Base-by-base conservation (phyloP, 1,140 invertebrate genomes). In the Pogonomyrmex californicus region DNA sequence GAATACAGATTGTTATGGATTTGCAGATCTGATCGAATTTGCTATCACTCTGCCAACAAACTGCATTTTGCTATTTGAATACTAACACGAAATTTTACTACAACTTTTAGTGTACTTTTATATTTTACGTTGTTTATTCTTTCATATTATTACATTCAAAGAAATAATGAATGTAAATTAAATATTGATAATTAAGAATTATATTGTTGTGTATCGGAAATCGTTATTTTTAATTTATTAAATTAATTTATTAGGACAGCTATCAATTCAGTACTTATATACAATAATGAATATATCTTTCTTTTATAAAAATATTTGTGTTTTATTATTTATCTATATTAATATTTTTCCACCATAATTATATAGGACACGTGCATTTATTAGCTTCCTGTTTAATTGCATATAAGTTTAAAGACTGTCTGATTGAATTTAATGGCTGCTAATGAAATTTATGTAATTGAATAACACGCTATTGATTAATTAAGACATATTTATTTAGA, bases 371-470 rank as follows among this genome's bases (percentile, higher is more conserved):
- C 41, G 54, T n/a, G 54, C 71, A 75, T 75, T 58, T 36, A 54
- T 75, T 75, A 75, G 54, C 58, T 54, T 58, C 51, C 58, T 54
- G 33, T 36, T 58, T 75, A 75, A 58, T n/a, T n/a, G 41, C 71
- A 41, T 75, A 58, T 75, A 75, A 75, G 71, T 75, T 75, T 75
- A 75, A 75, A 75, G 58, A 54, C 36, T 51, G 71, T 38, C 36
- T 58, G 51, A 75, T 75, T 75, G 71, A 75, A 75, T 75, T 49
- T 71, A 71, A 71, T 71, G 51, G 33, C 36, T 33, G 68, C 54
- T 36, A 4, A 4, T 41, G n/a, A 75, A 75, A 75, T 75, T 75
- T 75, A 75, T 36, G 54, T 75, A 71, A 71, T 71, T 71, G 68
- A 71, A 54, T 49, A 71, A 71, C 68, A 38, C 23, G 36, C 41